These are phyloP conservation scores for Trypoxylus dichotomus DNA, from an alignment of 1,140 invertebrate genomes.

Conservation along the genomic window DNA sequence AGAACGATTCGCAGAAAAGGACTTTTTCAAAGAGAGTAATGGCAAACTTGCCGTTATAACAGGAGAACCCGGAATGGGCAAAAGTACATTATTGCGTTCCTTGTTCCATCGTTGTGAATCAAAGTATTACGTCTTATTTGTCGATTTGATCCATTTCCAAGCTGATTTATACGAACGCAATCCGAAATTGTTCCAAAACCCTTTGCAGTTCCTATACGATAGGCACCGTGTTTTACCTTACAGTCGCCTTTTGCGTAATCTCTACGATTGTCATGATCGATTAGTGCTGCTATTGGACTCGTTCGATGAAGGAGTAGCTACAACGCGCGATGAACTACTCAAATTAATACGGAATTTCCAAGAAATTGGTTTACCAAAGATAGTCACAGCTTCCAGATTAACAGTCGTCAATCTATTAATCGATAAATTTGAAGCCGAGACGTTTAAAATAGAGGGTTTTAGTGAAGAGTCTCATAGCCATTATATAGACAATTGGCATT, in stretches of 20 bases:
- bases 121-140: not conserved
- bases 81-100: not conserved
- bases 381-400: not conserved
- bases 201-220: not conserved
- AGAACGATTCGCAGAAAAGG: not conserved
- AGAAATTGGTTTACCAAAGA: not conserved
- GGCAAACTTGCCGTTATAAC: conserved; percentile 5
- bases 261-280: not conserved
- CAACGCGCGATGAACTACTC: not conserved
- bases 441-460: no score
- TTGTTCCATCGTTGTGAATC: not conserved
- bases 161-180: not conserved
- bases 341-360: not conserved
- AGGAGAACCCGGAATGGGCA: conserved; percentile 28
- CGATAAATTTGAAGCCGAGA: not conserved
- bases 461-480: no score
- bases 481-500: no score
- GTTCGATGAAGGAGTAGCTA: not conserved
- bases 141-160: not conserved
- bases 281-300: not conserved
- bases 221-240: not conserved
- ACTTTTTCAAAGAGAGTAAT: not conserved
- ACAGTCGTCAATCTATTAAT: not conserved
- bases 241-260: not conserved
- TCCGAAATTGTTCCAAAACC: conserved; percentile 5